phyloP scores from a whole-genome alignment of 2,797 vertebrate genomes.

The Centroberyx gerrardi region DNA sequence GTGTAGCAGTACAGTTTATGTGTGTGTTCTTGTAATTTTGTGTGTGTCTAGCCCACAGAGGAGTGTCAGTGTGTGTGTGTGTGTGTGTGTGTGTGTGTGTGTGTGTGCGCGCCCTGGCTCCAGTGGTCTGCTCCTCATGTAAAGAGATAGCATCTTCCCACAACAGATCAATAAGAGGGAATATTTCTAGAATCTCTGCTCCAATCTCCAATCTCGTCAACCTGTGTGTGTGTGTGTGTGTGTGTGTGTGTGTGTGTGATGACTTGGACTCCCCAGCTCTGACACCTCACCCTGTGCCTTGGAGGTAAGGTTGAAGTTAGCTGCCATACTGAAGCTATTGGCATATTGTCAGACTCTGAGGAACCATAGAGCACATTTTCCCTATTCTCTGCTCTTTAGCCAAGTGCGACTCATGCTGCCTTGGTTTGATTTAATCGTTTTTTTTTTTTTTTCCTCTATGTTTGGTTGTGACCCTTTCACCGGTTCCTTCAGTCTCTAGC shows the following conservation, averaged over 20 bases:
- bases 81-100: slow-evolving; percentile 35
- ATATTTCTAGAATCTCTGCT: slow-evolving; percentile 76
- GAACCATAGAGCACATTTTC: slow-evolving; percentile 51
- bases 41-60: neutral
- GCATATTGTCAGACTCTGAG: slow-evolving; percentile 64
- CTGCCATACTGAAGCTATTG: slow-evolving; percentile 61
- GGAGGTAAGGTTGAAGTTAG: slow-evolving; percentile 55
- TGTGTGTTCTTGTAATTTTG: slow-evolving; percentile 15
- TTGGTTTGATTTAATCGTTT: neutral
- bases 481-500: slow-evolving; percentile 52
- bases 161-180: slow-evolving; percentile 81
- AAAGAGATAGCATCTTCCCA: slow-evolving; percentile 81
- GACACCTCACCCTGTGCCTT: slow-evolving; percentile 59
- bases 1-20: slow-evolving; percentile 48
- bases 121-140: slow-evolving; percentile 79
- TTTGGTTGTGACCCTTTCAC: slow-evolving; percentile 59
- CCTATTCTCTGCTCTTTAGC: slow-evolving; percentile 40
- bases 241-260: slow-evolving; percentile 42
- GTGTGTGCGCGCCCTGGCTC: slow-evolving; percentile 70
- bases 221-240: slow-evolving; percentile 9
- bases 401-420: neutral
- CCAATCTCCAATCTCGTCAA: slow-evolving; percentile 64
- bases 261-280: slow-evolving; percentile 51
- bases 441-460: slow-evolving; percentile 16
- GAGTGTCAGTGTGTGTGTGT: slow-evolving; percentile 17